Evolutionary conservation across 1,140 invertebrate genomes (phyloP).

Genomic region (Oncopodura yosiiana): DNA sequence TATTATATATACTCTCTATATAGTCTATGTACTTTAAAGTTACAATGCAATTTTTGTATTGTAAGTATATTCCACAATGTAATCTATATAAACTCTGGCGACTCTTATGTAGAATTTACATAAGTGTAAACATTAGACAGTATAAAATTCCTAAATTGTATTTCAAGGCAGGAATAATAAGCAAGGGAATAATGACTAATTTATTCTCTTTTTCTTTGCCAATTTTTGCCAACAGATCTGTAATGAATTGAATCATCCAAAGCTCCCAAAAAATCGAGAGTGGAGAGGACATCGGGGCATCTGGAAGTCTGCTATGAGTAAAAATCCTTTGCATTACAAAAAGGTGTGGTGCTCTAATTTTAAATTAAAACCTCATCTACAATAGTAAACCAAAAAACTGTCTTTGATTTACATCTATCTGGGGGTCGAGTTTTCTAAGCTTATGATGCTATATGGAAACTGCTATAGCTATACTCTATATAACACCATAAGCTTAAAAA

Average conservation of each 20-base stretch:
- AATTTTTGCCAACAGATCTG: too few relatives aligned
- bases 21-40: too few relatives aligned
- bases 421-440: too few relatives aligned
- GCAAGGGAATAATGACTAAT: too few relatives aligned
- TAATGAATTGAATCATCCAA: slow-evolving; percentile 59
- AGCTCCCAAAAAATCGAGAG: slow-evolving; percentile 51
- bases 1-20: too few relatives aligned
- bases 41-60: slow-evolving; percentile 1
- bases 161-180: too few relatives aligned
- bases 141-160: too few relatives aligned
- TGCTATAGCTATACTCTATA: too few relatives aligned
- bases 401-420: background rate
- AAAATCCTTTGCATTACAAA: slow-evolving; percentile 18
- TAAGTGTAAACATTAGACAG: too few relatives aligned
- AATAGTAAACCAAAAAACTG: background rate
- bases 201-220: too few relatives aligned
- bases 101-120: slow-evolving; percentile 28
- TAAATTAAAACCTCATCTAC: background rate
- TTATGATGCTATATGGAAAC: too few relatives aligned
- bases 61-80: slow-evolving; percentile 7
- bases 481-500: too few relatives aligned
- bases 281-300: slow-evolving; percentile 53
- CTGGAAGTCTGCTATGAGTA: slow-evolving; percentile 47
- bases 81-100: slow-evolving; percentile 1
- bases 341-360: slow-evolving; percentile 14